Conservation (phyloP, 2,888 invertebrate genomes). For the Meganola albula region DNA sequence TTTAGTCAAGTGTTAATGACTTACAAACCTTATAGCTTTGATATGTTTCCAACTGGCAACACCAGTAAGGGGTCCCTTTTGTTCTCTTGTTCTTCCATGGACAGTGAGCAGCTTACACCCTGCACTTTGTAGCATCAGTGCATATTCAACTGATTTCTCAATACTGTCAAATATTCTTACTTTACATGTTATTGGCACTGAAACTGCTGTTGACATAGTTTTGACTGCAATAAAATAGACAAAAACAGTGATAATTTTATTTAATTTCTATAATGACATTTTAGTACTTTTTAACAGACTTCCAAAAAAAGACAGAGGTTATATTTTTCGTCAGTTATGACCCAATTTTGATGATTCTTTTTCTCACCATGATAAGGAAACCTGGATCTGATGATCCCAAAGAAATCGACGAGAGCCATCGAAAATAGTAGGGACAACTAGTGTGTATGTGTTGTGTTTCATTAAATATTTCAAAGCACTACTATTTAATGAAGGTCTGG, state of each 20-base stretch:
- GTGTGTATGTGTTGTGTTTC: too few relatives aligned
- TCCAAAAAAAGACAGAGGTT: too few relatives aligned
- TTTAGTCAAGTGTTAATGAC: background rate
- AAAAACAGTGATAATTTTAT: background rate
- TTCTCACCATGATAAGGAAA: too few relatives aligned
- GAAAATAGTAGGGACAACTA: too few relatives aligned
- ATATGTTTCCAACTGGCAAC: conserved; percentile 96
- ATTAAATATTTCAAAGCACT: too few relatives aligned
- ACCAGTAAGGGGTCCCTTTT: conserved; percentile 97
- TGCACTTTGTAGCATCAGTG: conserved; percentile 94
- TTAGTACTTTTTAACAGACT: too few relatives aligned
- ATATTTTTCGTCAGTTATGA: too few relatives aligned
- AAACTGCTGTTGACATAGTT: conserved; percentile 82
- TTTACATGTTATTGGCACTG: conserved; percentile 97
- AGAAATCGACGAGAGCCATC: too few relatives aligned
- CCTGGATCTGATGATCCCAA: too few relatives aligned
- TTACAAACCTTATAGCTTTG: conserved; percentile 86
- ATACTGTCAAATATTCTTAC: conserved; percentile 93
- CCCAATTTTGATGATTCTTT: too few relatives aligned
- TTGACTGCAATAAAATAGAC: conserved; percentile 76
- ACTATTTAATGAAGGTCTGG: too few relatives aligned
- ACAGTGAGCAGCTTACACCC: conserved; percentile 95
- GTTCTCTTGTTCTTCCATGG: conserved; percentile 96
- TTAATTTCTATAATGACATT: too few relatives aligned
- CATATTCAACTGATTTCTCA: conserved; percentile 92